Evolutionary conservation across 1,140 invertebrate genomes (phyloP).

Genomic region (Drosophila gunungcola): DNA sequence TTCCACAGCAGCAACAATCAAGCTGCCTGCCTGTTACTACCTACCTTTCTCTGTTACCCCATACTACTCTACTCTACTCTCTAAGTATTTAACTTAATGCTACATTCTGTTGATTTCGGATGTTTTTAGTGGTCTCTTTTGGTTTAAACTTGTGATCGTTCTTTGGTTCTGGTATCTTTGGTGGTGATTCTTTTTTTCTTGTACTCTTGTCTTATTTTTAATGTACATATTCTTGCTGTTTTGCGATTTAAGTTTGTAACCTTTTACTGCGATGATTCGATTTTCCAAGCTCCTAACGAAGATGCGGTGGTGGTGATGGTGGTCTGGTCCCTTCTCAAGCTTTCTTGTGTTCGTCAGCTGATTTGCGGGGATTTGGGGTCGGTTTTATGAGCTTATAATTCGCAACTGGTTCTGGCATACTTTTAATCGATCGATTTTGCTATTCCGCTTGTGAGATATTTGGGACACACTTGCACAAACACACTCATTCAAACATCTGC

Average conservation of each 20-base stretch:
- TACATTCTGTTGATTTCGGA: conserved; percentile 16
- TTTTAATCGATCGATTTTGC: conserved; percentile 16
- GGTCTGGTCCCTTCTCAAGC: conserved; percentile 35
- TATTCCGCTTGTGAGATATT: conserved; percentile 11
- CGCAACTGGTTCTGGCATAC: conserved; percentile 50
- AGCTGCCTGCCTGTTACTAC: conserved; percentile 62
- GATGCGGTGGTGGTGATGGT: conserved; percentile 35
- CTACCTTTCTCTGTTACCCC: conserved; percentile 39
- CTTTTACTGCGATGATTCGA: conserved; percentile 35
- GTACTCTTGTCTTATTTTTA: conserved; percentile 10
- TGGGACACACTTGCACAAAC: conserved; percentile 27
- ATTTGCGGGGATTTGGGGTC: conserved; percentile 14
- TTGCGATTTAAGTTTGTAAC: conserved; percentile 11
- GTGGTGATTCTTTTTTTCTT: conserved; percentile 21
- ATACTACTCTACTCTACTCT: conserved; percentile 29
- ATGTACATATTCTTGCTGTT: conserved; percentile 36
- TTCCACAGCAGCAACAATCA: conserved; percentile 51
- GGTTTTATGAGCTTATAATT: conserved; percentile 33
- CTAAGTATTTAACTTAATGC: conserved; percentile 38
- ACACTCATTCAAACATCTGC: conserved; percentile 22
- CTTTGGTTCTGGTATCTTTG: conserved; percentile 39
- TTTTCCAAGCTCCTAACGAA: conserved; percentile 12
- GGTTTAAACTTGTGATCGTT: conserved; percentile 29
- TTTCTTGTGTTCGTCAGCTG: conserved; percentile 35
- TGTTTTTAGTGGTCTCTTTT: conserved; percentile 31